Evolutionary conservation across 2,113 vertebrate genomes (phyloP), one percentile per base, ranked within the genome.

Genomic region (Micronycteris hirsuta): DNA sequence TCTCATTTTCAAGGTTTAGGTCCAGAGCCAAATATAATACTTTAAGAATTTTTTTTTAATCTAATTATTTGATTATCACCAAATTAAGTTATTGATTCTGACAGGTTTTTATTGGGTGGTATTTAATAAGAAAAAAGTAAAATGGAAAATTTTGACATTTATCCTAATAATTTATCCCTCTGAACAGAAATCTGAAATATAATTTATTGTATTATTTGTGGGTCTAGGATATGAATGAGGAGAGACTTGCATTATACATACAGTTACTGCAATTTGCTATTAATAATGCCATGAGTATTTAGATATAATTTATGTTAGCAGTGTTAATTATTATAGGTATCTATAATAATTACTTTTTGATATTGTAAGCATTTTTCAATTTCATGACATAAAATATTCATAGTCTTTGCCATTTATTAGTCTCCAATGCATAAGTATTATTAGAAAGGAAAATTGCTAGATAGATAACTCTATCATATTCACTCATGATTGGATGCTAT

Each of bases 1-100:
- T 82, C 38, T 88, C 16, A 28, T 84, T 95, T 96, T 94, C n/a
- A 94, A 86, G 4, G 83, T 92, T 78, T 90, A 89, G 4, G 3
- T 92, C 17, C 83, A 80, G 49, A 94, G 31, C 14, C 76, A 81
- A 54, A 83, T 91, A 33, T 13, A 85, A 11, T 56, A 49, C 54
- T 95, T 93, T 58, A 65, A 89, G 31, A 87, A 58, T 70, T 63
- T 81, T 11, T 92, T 89, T 89, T 22, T 76, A 5, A 5, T 85
- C 7, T 71, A 70, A 76, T 89, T 89, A 65, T 43, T 82, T 73
- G 28, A 52, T 85, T 89, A 85, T 82, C 12, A 71, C 1, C 36
- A 61, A 80, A 70, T 68, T 52, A 61, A 91, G 26, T 88, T 95
- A 63, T 78, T 93, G 26, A 83, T 92, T 92, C 7, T 13, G 38